Conservation (phyloP, 1,140 invertebrate genomes). For the Drosophila ananassae region DNA sequence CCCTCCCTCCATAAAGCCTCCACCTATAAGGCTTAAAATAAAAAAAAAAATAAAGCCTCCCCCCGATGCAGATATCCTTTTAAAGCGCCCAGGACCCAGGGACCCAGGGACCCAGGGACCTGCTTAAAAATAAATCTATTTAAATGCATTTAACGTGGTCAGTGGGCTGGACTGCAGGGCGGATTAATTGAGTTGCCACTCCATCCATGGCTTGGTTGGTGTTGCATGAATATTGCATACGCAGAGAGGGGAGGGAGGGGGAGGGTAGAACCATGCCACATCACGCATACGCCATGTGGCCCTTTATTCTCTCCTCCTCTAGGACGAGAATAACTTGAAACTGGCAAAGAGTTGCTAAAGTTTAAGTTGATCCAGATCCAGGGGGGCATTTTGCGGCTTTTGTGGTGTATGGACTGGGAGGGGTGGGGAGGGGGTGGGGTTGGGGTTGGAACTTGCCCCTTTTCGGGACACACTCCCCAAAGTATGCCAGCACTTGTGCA, state of each 20-base stretch:
- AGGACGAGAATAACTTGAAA: constrained; percentile 34
- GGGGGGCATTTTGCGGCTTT: constrained; percentile 44
- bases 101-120: not conserved
- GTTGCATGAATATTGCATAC: constrained; percentile 44
- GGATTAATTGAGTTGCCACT: constrained; percentile 71
- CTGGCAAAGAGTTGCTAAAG: constrained; percentile 12
- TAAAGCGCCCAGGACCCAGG: not conserved
- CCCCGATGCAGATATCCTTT: not conserved
- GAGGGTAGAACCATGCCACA: constrained; percentile 8
- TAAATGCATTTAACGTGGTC: constrained; percentile 55
- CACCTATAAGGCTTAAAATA: not conserved
- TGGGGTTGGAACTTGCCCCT: not conserved
- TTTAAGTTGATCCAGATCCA: constrained; percentile 3
- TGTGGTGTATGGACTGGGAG: constrained; percentile 4
- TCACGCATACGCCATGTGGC: constrained; percentile 47
- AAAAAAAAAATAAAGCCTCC: not conserved
- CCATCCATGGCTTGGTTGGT: constrained; percentile 25
- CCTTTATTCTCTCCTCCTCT: constrained; percentile 3
- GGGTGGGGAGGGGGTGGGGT: too few relatives aligned
- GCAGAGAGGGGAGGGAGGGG: not conserved
- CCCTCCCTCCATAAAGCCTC: too few relatives aligned
- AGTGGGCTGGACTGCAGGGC: constrained; percentile 9
- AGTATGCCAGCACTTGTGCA: constrained; percentile 59
- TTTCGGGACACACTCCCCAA: constrained; percentile 9
- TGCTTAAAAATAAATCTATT: constrained; percentile 43